Evolutionary conservation across 2,888 invertebrate genomes (phyloP), one percentile per base, ranked within the genome.

Genomic region (Podotricha telesiphe): DNA sequence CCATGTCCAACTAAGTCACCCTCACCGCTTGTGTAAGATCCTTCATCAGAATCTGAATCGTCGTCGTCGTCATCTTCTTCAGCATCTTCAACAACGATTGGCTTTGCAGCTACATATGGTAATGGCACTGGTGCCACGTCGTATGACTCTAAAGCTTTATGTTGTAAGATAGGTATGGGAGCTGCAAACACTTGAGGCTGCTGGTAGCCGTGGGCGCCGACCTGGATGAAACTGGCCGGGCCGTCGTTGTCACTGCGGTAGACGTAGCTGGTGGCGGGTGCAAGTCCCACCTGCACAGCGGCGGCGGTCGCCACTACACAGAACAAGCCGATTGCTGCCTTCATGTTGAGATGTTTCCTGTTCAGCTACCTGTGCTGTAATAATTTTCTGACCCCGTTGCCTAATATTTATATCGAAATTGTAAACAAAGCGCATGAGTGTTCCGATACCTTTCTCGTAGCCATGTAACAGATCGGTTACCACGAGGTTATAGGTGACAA

Each of bases 191-290:
- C 81, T 22, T 84, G 79, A 2, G 86, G 84, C 69, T 85, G 86
- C 64, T 86, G 81, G 74, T 88, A 88, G 1, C 82, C 81, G 1
- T 86, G 86, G 1, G 82, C 84, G 48, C 91, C 92, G 8, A 93
- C 76, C 68, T 93, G 88, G 17, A 93, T 86, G 55, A 91, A 86
- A 73, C 86, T 93, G 0, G 88, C 89, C 0, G 94, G 94, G 0
- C 91, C 93, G 37, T 87, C 85, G 71, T 93, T 87, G 75, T 93
- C 93, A 69, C 88, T 93, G 55, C 92, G 85, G 81, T 94, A 94
- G 70, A 93, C 86, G 83, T 94, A 95, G 59, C 94, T 94, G 3
- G 93, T 88, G 0, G 94, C 94, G 0, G 93, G 91, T 19, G 89
- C 89, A 13, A 82, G 83, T 2, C 80, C 86, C 80, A 94, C 76